phyloP scores from a whole-genome alignment of 2,888 invertebrate genomes.

The Conchocele bisecta region DNA sequence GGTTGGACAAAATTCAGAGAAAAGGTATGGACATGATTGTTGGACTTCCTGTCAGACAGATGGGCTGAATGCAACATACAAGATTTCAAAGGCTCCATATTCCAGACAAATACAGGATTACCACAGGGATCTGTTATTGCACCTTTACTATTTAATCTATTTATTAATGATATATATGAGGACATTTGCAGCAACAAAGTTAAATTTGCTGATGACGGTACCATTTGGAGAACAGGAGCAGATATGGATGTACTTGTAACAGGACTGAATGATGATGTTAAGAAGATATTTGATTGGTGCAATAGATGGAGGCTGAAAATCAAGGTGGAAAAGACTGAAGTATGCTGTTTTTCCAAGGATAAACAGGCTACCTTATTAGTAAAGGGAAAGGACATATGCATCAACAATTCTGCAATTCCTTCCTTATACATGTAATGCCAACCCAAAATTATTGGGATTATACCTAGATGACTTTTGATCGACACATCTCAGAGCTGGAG shows the following conservation, averaged over 20 bases:
- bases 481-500: not conserved
- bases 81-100: not conserved
- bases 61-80: not conserved
- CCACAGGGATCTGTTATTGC: constrained; percentile 12
- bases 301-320: not conserved
- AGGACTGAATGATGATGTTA: not conserved
- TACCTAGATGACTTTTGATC: not conserved
- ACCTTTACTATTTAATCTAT: not conserved
- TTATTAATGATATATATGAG: constrained; percentile 1
- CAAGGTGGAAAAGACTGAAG: not conserved
- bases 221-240: not conserved
- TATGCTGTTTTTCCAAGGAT: not conserved
- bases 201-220: constrained; percentile 17
- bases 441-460: not conserved
- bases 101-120: not conserved
- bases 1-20: not conserved
- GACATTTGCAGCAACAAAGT: constrained; percentile 1
- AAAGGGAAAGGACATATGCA: too few species aligned
- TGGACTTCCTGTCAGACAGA: constrained; percentile 15
- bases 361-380: not conserved
- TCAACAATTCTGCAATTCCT: too few species aligned
- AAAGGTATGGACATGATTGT: not conserved
- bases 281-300: not conserved
- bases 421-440: not conserved
- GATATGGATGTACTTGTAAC: not conserved